Evolutionary conservation across 2,113 vertebrate species (phyloP), one percentile per base, ranked within the genome.

Genomic region (Syngnathus floridae): DNA sequence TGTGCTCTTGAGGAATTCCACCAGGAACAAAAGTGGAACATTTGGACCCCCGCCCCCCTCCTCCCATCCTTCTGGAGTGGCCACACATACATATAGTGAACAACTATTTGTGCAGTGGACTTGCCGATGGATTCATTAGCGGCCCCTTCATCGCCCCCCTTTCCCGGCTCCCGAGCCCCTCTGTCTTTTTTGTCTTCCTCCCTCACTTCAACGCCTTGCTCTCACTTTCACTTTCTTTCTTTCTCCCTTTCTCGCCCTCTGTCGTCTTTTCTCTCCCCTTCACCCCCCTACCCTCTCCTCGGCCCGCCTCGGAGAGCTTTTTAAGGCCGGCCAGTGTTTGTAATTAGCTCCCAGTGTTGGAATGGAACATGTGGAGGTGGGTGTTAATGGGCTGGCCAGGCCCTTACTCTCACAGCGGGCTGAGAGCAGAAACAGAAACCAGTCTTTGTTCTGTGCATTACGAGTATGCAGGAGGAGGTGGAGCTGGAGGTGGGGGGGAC

Each of bases 111-210:
- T 74, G 79, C 94, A 92, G 93, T 93, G 92, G 93, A 92, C 93
- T 91, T 95, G 94, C 94, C 93, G 93, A 94, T 95, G 93, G 95
- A 96, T 95, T 99, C 94, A 96, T 96, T 96, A 95, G 93, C 92
- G 92, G 19, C 58, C 38, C 94, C 92, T 93, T 91, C 69, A 43
- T 88, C 87, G 88, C 91, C 90, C 91, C 56, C 63, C 83, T 79
- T 46, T 88, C 91, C 90, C 91, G 88, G 90, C 89, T 88, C 90
- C 93, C 91, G 21, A 64, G 63, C 36, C 51, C 87, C 82, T 88
- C 88, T 92, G 85, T 92, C 91, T 90, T 87, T 56, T 90, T 88
- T 91, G 90, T 91, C 87, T 62, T 54, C 68, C 74, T 76, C 76
- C 90, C 91, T 91, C 85, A 73, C 59, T 65, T 69, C 49, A 75